phyloP scores from a whole-genome alignment of 2,888 invertebrate genomes.

The Chaitophorus viminalis region DNA sequence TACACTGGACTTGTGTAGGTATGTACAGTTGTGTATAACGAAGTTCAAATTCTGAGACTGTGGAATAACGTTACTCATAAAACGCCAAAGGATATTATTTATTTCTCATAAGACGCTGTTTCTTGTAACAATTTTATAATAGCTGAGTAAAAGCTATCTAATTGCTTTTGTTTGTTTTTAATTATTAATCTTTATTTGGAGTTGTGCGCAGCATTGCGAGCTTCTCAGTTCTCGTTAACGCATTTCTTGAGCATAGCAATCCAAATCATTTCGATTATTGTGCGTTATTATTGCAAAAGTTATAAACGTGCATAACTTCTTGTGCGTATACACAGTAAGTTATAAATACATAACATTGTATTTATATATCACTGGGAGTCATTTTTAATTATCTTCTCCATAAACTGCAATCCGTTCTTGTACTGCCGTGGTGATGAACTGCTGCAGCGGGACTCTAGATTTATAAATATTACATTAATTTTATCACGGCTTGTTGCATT shows the following conservation, averaged over 20 bases:
- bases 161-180: slow-evolving; percentile 26
- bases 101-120: neutral
- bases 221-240: neutral
- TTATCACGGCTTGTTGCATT: neutral
- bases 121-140: neutral
- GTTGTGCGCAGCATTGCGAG: too few relatives aligned
- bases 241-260: neutral
- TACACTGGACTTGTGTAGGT: neutral
- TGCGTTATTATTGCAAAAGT: neutral
- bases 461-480: neutral
- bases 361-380: too few relatives aligned
- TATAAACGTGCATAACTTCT: neutral
- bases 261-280: neutral
- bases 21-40: neutral
- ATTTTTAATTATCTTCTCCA: neutral
- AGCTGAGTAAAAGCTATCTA: neutral
- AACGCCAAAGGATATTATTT: slow-evolving; percentile 16
- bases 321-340: neutral
- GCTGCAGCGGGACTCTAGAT: neutral
- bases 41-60: neutral
- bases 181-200: slow-evolving; percentile 25
- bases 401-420: neutral
- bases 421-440: neutral
- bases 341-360: neutral
- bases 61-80: neutral